Percentiles rank a stretch among this genome's conserved stretches.
These are phyloP conservation scores for Osmoderma eremita DNA, from an alignment of 2,888 invertebrate species.

Conservation along the genomic window DNA sequence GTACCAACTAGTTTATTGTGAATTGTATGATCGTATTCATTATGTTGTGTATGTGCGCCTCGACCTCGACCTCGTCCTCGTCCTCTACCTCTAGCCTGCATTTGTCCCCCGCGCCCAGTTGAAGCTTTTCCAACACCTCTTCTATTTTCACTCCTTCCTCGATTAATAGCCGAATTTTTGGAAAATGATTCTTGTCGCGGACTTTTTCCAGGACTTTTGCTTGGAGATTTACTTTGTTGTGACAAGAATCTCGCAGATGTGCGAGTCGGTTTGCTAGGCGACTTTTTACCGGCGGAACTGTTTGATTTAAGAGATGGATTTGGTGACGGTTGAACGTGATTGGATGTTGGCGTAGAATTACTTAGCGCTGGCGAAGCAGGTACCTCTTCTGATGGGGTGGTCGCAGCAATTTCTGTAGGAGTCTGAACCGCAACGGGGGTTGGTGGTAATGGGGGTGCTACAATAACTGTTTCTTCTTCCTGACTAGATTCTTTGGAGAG, in stretches of 20 bases:
- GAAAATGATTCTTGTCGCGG: constrained; percentile 67
- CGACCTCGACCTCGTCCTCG: constrained; percentile 62
- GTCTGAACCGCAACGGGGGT: constrained; percentile 42
- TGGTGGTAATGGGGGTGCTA: constrained; percentile 38
- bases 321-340: constrained; percentile 60
- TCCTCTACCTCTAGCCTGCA: constrained; percentile 57
- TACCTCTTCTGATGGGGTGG: constrained; percentile 58
- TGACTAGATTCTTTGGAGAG: constrained; percentile 57
- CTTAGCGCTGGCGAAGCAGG: constrained; percentile 51
- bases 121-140: constrained; percentile 51
- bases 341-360: constrained; percentile 52
- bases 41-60: constrained; percentile 51
- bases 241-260: constrained; percentile 72
- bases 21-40: constrained; percentile 70
- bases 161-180: constrained; percentile 63
- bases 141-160: constrained; percentile 63
- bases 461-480: constrained; percentile 45
- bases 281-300: constrained; percentile 66
- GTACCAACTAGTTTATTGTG: constrained; percentile 86
- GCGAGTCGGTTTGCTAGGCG: constrained; percentile 69
- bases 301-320: constrained; percentile 60
- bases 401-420: constrained; percentile 41
- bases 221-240: constrained; percentile 73
- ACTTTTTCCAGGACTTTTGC: constrained; percentile 62
- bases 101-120: constrained; percentile 54